Conservation (phyloP, 2,888 invertebrate genomes). For the Meta bourneti region DNA sequence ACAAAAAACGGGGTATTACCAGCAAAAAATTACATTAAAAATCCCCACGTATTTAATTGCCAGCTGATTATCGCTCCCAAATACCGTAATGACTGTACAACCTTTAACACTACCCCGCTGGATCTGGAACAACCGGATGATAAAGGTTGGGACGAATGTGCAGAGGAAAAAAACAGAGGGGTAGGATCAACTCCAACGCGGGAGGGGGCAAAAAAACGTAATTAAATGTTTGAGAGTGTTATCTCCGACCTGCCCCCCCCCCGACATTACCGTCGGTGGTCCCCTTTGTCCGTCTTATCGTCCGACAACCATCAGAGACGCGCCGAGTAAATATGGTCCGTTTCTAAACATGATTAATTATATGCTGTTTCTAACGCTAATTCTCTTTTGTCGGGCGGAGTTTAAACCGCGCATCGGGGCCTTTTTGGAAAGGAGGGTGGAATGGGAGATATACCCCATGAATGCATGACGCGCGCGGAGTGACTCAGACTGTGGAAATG, state of each 20-base stretch:
- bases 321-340: slow-evolving; percentile 71
- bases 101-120: slow-evolving; percentile 56
- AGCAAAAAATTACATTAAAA: slow-evolving; percentile 65
- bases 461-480: slow-evolving; percentile 35
- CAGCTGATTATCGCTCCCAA: slow-evolving; percentile 67
- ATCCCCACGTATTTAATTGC: slow-evolving; percentile 74
- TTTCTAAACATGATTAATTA: slow-evolving; percentile 77
- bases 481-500: slow-evolving; percentile 41
- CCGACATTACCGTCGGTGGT: neutral
- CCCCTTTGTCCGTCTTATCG: slow-evolving; percentile 68
- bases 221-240: slow-evolving; percentile 76
- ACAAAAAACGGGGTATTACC: neutral
- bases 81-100: slow-evolving; percentile 69
- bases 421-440: neutral
- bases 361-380: slow-evolving; percentile 74
- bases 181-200: slow-evolving; percentile 36
- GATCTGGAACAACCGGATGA: slow-evolving; percentile 66
- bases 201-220: slow-evolving; percentile 71
- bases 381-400: slow-evolving; percentile 59
- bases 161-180: slow-evolving; percentile 49
- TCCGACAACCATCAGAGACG: slow-evolving; percentile 61
- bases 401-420: neutral
- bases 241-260: slow-evolving; percentile 50
- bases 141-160: slow-evolving; percentile 12
- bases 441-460: slow-evolving; percentile 32